Base-by-base conservation (phyloP, 2,888 invertebrate species). In the Hyposoter didymator region DNA sequence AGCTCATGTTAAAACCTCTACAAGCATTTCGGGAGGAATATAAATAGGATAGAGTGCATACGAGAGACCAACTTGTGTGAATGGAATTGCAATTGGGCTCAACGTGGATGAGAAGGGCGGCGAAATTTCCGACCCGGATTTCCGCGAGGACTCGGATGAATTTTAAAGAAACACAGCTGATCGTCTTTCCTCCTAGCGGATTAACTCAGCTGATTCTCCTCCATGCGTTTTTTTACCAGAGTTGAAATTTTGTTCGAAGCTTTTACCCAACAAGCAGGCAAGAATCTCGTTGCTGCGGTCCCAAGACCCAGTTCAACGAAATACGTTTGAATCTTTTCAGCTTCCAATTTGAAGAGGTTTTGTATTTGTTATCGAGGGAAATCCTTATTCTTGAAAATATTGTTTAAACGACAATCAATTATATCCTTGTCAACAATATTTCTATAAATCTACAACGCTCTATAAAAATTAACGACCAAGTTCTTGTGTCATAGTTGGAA, bases 81-180 rank as follows among this genome's bases (percentile, higher is more conserved):
- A 70, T 64, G 47, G 84, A 89, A 82, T 87, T 74, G 84, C 82
- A 83, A 87, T 85, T 83, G 45, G 85, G 75, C 78, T 66, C 75
- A 17, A 69, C 67, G 84, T 62, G 73, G 43, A 69, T 28, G 52
- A 49, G 55, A 78, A 75, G 73, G 75, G 76, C 74, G 85, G 90
- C 88, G 90, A 91, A 91, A 90, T 90, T 81, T 82, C 62, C 73
- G 85, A 87, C 84, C 82, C 86, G 87, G 86, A 92, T 91, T 92
- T 92, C 91, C 90, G 91, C 87, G 88, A 84, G 87, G 89, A 89
- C 74, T 59, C 80, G 78, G 62, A 83, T 85, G 91, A 92, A 92
- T 92, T 82, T 90, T 90, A 90, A 92, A 87, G 86, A 86, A 89
- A 89, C 87, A 88, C 88, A 89, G 90, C 91, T 89, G 90, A 88